Base-by-base conservation (phyloP, 2,797 vertebrate species). In the Enteromius argenteus region DNA sequence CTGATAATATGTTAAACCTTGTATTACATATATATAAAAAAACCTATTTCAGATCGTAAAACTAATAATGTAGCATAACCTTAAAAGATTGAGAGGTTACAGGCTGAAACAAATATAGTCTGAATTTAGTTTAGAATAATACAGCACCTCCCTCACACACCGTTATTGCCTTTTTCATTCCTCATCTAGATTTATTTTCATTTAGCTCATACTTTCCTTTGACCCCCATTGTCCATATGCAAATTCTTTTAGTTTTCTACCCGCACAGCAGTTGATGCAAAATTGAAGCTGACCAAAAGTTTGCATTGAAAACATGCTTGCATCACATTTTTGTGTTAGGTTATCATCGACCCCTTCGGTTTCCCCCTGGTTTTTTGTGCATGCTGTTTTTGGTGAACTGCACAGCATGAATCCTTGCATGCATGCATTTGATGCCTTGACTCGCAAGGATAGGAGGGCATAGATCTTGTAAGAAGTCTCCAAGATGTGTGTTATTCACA, bases 131-230 rank as follows among this genome's bases (percentile, higher is more conserved):
- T 46, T 56, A 71, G 60, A 62, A 14, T n/a, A 51, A n/a, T 39
- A 66, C 39, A 49, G 81, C 79, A 75, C 64, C 72, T 80, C 73
- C 72, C 37, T 79, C 71, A 76, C 39, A 53, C 77, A 79, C 49
- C 39, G 32, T 86, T 87, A 83, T 51, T 85, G 86, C 85, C 80
- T 87, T 88, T 66, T 86, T 86, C 88, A 84, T 90, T 86, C 86
- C 78, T 89, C 89, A 88, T 91, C 81, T 77, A 85, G 73, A 87
- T 86, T 84, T 90, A 84, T 87, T 89, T 91, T 89, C 76, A 82
- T 90, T 90, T 49, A 89, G 85, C 87, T 91, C 88, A 89, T 89
- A 89, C 91, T 90, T 91, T 91, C 91, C 91, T 91, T 91, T 91
- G 89, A 88, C 89, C 89, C 87, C 89, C 87, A 89, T 91, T 89